A percentile compares a stretch with the other conserved stretches of the same genome.
These are phyloP conservation scores for Theocolax elegans DNA, from an alignment of 1,140 invertebrate genomes.

Conservation along the genomic window DNA sequence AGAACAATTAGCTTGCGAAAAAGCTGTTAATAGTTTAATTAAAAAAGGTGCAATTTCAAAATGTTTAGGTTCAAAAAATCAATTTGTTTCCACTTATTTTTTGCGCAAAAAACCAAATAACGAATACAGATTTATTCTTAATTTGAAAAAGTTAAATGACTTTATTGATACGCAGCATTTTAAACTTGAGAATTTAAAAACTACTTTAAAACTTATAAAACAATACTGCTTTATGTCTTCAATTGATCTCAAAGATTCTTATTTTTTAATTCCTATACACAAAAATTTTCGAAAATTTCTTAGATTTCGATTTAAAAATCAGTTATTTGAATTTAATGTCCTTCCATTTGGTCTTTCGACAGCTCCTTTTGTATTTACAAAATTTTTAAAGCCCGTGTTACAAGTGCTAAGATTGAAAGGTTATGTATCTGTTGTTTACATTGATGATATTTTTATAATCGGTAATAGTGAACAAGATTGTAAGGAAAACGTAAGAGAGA, in stretches of 20 bases:
- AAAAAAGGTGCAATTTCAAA: conserved; percentile 7
- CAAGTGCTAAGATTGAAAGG: neutral
- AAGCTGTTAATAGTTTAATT: conserved; percentile 12
- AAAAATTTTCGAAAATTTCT: conserved; percentile 13
- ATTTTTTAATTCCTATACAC: conserved; percentile 21
- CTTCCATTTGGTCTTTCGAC: conserved; percentile 33
- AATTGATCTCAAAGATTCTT: conserved; percentile 37
- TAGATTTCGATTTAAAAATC: conserved; percentile 31
- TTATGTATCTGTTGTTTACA: conserved; percentile 10
- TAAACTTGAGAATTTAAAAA: conserved; percentile 26
- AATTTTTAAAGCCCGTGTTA: conserved; percentile 28
- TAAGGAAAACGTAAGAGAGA: neutral
- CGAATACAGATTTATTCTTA: conserved; percentile 28
- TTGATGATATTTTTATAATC: conserved; percentile 32
- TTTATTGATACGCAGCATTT: conserved; percentile 32
- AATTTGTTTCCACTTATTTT: conserved; percentile 30
- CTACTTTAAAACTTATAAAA: neutral
- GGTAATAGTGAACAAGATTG: neutral
- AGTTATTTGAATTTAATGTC: conserved; percentile 31
- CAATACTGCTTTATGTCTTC: conserved; percentile 1
- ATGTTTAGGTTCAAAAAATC: neutral
- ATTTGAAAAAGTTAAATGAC: conserved; percentile 32
- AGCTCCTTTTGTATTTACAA: conserved; percentile 35
- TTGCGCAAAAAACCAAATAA: conserved; percentile 22
- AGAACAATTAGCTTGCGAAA: neutral